Base-by-base conservation (phyloP, 2,797 vertebrate species). In the Enteromius thamalakanensis region DNA sequence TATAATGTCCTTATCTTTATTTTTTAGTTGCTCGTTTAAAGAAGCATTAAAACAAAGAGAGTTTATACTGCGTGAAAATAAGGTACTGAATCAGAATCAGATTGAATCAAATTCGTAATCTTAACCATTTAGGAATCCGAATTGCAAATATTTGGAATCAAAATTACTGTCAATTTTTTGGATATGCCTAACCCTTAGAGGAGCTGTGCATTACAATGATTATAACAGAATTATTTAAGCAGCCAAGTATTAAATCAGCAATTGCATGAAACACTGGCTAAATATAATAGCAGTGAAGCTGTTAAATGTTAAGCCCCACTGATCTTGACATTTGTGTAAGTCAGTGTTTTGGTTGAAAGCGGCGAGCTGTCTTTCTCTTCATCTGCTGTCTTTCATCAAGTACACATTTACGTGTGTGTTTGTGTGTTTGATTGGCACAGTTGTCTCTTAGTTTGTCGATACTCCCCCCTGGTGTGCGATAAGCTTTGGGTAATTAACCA, bases 401-500 rank as follows among this genome's bases (percentile, higher is more conserved):
- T 76, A 21, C 76, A 76, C 42, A 77, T 82, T 67, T 77, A 23
- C 29, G 12, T 58, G 12, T 51, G 53, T 62, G 68, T 86, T 29
- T 49, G 60, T 84, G 76, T 71, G 32, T 83, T 72, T 85, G 80
- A 78, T 76, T 81, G 69, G 34, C 67, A 84, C 68, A 70, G 32
- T 74, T 65, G 62, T 75, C 60, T 84, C 17, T 83, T 37, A 71
- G 68, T 75, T 80, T 8, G 53, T 89, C 76, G 3, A 84, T 91
- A 81, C 42, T 26, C 14, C 34, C 85, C 29, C 45, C 58, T 2
- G 40, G 55, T 70, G 71, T 80, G 72, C 47, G 71, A 65, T 79
- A 79, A 79, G 60, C 81, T 79, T 79, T 81, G 23, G 47, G 69
- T 81, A 86, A 87, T 88, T 84, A 86, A 67, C 58, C 42, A 47